Base-by-base conservation (phyloP, 2,888 invertebrate species). In the Physocephala rufipes region DNA sequence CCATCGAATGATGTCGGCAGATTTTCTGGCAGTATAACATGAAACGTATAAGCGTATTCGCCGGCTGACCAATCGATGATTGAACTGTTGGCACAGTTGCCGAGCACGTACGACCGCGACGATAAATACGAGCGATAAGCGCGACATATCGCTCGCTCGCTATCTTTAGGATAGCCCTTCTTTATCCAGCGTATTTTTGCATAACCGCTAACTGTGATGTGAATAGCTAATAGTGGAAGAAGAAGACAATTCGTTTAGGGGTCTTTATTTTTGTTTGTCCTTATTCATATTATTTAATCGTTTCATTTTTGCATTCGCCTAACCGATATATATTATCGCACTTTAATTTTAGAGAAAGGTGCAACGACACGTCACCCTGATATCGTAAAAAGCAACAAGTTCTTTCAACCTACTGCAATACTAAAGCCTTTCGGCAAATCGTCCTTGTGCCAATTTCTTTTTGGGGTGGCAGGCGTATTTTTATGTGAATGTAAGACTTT, bases 1-100 rank as follows among this genome's bases (percentile, higher is more conserved):
- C 92, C 92, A 82, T 92, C 92, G 84, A 94, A 95, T 7, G 93
- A 93, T 16, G 93, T 93, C 43, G 95, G 95, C 77, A 95, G 86
- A 78, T 91, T 85, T 70, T 82, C 81, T 74, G 86, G 86, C 81
- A 86, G 80, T 62, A 90, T 88, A 81, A 92, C 94, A 58, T 91
- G 90, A 83, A 96, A 95, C 69, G 93, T 93, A 82, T 93, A 96
- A 55, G 89, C 88, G 80, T 94, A 85, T 75, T 84, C 84, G 0
- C 95, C 95, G 43, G 90, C 86, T 26, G 90, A 89, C 78, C 94
- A 88, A 82, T 91, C 92, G 75, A 91, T 90, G 75, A 76, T 78
- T 55, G 87, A 87, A 69, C 89, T 91, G 89, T 77, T 79, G 49
- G 84, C 81, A 72, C 85, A 84, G 70, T 82, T 81, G 45, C 86